Evolutionary conservation across 2,113 vertebrate species (phyloP), one percentile per base, ranked within the genome.

Genomic region (Orthonyx spaldingii): DNA sequence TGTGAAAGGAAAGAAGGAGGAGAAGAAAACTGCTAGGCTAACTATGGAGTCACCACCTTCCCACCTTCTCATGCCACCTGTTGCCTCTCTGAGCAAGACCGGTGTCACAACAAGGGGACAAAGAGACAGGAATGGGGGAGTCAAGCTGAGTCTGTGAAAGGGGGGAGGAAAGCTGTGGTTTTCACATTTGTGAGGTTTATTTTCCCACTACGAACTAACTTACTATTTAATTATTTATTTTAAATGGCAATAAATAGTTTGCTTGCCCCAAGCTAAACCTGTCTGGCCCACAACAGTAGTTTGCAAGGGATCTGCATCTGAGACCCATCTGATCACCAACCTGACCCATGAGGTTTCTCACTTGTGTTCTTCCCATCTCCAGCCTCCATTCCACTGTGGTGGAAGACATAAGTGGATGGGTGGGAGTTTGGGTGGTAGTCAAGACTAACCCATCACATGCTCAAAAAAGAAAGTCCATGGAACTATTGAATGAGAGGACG

Each of bases 161-260:
- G 1, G 0, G 3, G 5, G 7, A 60, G 11, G 16, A 74, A 65
- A 84, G 21, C 2, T 3, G 0, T 46, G 4, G 17, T 14, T 78
- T 70, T 81, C 27, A 47, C 3, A 1, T 49, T 66, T 55, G 23
- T 20, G 41, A 41, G 37, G 11, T 28, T 75, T 79, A n/a, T n/a
- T 37, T 75, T 46, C 32, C 11, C 33, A 33, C 9, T 83, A 71
- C 0, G 0, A 9, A 86, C 8, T 18, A 53, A 55, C 26, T 41
- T 32, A 19, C 3, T 23, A 64, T 75, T 52, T 60, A 72, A 53
- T 16, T 79, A 59, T 55, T 88, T 56, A 24, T 78, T 93, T 74
- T 42, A 76, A 87, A 84, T 72, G 3, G 4, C 12, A 84, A 64
- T 10, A 68, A n/a, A 59, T 5, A 21, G 27, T 44, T 63, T 63